A percentile compares a stretch with the other conserved stretches of the same genome.
phyloP scores from a whole-genome alignment of 2,797 vertebrate genomes.

The Jordanella pulchra region DNA sequence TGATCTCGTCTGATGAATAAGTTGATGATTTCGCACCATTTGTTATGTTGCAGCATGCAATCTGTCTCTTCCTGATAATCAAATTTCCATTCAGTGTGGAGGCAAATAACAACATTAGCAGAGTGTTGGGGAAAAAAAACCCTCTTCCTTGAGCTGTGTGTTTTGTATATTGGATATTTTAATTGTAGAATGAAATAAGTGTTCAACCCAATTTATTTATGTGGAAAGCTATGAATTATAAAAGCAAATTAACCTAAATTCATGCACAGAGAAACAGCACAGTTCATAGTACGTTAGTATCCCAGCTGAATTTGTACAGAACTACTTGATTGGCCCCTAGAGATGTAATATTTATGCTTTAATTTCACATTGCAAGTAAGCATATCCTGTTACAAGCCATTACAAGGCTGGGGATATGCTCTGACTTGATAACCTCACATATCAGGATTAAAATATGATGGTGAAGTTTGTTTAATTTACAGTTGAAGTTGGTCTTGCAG shows the following conservation, averaged over 20 bases:
- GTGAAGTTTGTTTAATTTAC: constrained; percentile 49
- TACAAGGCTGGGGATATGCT: constrained; percentile 57
- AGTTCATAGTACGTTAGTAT: constrained; percentile 43
- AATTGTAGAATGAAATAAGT: constrained; percentile 55
- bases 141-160: constrained; percentile 51
- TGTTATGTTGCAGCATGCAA: constrained; percentile 30
- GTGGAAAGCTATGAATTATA: constrained; percentile 61
- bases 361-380: constrained; percentile 71
- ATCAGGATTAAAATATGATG: constrained; percentile 51
- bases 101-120: constrained; percentile 50
- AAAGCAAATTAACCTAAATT: constrained; percentile 58
- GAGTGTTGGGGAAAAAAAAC: constrained; percentile 11
- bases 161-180: constrained; percentile 61
- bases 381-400: constrained; percentile 74
- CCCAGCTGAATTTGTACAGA: constrained; percentile 59
- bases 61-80: constrained; percentile 50
- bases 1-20: constrained; percentile 56
- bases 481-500: constrained; percentile 31
- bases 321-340: constrained; percentile 69
- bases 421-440: constrained; percentile 43
- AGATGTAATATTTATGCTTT: constrained; percentile 70
- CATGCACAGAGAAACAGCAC: constrained; percentile 27
- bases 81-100: constrained; percentile 58
- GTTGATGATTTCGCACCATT: constrained; percentile 45
- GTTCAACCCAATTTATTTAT: constrained; percentile 53